phyloP scores from a whole-genome alignment of 2,797 vertebrate species.

The Epinephelus malabaricus region DNA sequence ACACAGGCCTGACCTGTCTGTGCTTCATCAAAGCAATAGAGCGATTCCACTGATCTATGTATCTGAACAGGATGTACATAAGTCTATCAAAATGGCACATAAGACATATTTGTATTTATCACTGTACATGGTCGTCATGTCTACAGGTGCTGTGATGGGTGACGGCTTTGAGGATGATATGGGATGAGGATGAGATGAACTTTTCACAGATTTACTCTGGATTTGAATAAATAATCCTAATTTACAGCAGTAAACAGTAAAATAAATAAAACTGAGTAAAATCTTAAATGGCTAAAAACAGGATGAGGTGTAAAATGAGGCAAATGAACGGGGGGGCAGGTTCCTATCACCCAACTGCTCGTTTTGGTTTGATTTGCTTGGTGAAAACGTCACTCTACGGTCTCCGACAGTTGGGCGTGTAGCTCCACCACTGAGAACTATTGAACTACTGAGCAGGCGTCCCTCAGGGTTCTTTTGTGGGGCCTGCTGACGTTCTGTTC shows the following conservation, averaged over 20 bases:
- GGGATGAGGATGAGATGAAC: slow-evolving; percentile 33
- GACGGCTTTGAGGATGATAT: slow-evolving; percentile 60
- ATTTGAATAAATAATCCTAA: slow-evolving; percentile 83
- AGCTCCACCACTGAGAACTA: slow-evolving; percentile 63
- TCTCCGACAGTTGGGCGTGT: slow-evolving; percentile 45
- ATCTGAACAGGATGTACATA: slow-evolving; percentile 59
- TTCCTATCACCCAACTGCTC: slow-evolving; percentile 60
- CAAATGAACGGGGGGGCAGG: slow-evolving; percentile 53
- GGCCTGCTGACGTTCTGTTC: slow-evolving; percentile 60
- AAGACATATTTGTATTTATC: slow-evolving; percentile 69
- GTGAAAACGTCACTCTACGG: slow-evolving; percentile 55
- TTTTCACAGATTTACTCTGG: slow-evolving; percentile 59
- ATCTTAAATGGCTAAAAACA: slow-evolving; percentile 54
- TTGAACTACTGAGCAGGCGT: slow-evolving; percentile 60
- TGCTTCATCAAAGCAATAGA: slow-evolving; percentile 56
- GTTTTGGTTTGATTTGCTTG: slow-evolving; percentile 76
- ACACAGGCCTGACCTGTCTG: slow-evolving; percentile 51
- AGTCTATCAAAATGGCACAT: slow-evolving; percentile 84
- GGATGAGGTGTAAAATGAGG: slow-evolving; percentile 43
- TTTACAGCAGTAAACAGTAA: slow-evolving; percentile 73
- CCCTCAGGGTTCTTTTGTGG: slow-evolving; percentile 53
- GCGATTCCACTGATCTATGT: slow-evolving; percentile 45
- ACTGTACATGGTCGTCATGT: slow-evolving; percentile 58
- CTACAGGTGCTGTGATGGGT: slow-evolving; percentile 61
- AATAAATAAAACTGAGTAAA: slow-evolving; percentile 71